phyloP scores from a whole-genome alignment of 2,888 invertebrate species.

The Dexiosoma caninum region DNA sequence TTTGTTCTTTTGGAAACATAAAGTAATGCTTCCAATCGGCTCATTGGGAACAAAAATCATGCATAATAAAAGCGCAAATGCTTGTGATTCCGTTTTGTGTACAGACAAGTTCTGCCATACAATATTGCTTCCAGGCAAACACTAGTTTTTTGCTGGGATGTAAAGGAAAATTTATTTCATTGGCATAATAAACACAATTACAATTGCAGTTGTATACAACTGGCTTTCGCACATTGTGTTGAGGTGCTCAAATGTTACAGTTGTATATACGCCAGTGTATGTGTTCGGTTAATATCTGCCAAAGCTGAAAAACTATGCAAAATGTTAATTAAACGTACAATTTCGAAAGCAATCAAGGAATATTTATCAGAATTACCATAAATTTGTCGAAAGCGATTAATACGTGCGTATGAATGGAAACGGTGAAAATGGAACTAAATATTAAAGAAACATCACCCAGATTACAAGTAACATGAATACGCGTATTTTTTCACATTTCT shows the following conservation, averaged over 20 bases:
- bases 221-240: neutral
- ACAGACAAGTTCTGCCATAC: too few species aligned
- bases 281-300: neutral
- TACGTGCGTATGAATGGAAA: neutral
- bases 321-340: slow-evolving; percentile 6
- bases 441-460: too few species aligned
- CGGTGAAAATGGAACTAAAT: neutral
- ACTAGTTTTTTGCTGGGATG: too few species aligned
- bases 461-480: too few species aligned
- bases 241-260: neutral
- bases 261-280: neutral
- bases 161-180: neutral
- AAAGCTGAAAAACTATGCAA: neutral
- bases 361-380: neutral
- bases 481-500: too few species aligned
- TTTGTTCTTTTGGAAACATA: too few species aligned
- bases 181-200: neutral
- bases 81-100: too few species aligned
- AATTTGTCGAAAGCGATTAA: neutral
- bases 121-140: too few species aligned
- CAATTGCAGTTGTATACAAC: neutral
- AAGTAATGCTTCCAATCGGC: too few species aligned
- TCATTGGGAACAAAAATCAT: too few species aligned
- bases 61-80: too few species aligned
- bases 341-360: neutral